phyloP scores from a whole-genome alignment of 2,113 vertebrate species.

The Cheilinus undulatus region DNA sequence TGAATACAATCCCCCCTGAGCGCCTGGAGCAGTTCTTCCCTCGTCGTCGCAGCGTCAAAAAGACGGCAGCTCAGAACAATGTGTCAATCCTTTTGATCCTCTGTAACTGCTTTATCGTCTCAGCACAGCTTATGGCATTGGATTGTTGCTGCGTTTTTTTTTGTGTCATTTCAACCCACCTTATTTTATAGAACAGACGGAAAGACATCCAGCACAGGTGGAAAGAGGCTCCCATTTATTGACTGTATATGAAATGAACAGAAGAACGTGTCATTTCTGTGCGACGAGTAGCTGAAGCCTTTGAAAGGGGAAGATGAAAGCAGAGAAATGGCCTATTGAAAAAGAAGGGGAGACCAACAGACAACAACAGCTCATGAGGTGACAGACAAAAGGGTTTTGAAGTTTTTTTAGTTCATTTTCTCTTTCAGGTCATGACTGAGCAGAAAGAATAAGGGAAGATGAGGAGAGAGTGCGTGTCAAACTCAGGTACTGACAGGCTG shows the following conservation, averaged over 20 bases:
- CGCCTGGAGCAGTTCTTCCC: conserved; percentile 42
- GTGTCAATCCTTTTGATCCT: conserved; percentile 70
- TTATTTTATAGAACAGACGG: conserved; percentile 36
- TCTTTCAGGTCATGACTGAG: conserved; percentile 47
- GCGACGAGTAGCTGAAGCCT: conserved; percentile 54
- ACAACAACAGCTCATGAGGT: conserved; percentile 45
- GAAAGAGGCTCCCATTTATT: conserved; percentile 39
- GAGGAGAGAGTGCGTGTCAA: conserved; percentile 19
- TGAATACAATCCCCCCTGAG: conserved; percentile 60
- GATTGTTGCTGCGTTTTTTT: conserved; percentile 57
- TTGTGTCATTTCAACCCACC: conserved; percentile 51
- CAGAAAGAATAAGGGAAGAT: conserved; percentile 30
- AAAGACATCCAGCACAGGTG: conserved; percentile 58
- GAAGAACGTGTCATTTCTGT: conserved; percentile 60
- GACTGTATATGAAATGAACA: conserved; percentile 63
- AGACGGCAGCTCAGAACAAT: conserved; percentile 63
- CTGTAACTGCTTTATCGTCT: conserved; percentile 58
- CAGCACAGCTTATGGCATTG: conserved; percentile 62
- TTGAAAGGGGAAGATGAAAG: conserved; percentile 74
- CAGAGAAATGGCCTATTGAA: conserved; percentile 45
- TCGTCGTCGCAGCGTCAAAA: conserved; percentile 36
- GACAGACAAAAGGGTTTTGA: conserved; percentile 54
- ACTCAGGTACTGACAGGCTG: conserved; percentile 31
- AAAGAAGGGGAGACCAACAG: conserved; percentile 22
- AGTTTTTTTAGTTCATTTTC: conserved; percentile 44